Base-by-base conservation (phyloP, 1,140 invertebrate genomes). In the Scaptomyza graminum region DNA sequence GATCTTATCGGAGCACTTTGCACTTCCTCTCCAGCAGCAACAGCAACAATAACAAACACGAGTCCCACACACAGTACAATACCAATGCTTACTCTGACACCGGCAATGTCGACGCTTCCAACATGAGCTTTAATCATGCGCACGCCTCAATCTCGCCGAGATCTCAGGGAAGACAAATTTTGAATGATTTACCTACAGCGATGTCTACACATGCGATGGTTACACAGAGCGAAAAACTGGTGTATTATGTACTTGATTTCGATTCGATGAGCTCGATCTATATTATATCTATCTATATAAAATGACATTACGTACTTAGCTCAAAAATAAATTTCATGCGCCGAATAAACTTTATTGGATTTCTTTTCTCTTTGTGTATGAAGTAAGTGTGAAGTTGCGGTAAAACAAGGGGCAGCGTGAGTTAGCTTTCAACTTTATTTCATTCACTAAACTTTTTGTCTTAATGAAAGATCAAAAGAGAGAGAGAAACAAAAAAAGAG, bases 401-500 rank as follows among this genome's bases (percentile, higher is more conserved):
- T 41, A 8, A 2, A 13, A 15, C 5, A 13, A 15, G 18, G 51
- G 44, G 39, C 43, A 25, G 41, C 41, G 63, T 18, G 31, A 18
- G 28, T 6, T 44, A 52, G 31, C 18, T 46, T 57, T 57, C 59
- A 28, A 62, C 46, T 74, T 57, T 69, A 47, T 70, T 74, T 74
- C 71, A 74, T 74, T 74, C 71, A 74, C 66, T 62, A 74, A 74
- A 74, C 22, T 59, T 74, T 34, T 74, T 74, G 71, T 75, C 73
- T 75, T 75, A 75, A 75, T 75, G 73, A 75, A 75, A 75, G 62
- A 72, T 71, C 62, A 46, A 55, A 39, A 34, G 8, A 22, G 9
- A 51, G 25, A 43, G 34, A 51, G 47, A 67, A 56, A 67, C 4
- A 28, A 7, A 34, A 9, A 34, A 9, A 34, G 31, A 34, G 31